Percentiles rank a stretch among this genome's conserved stretches.
These are phyloP conservation scores for Eurystomus gularis DNA, from an alignment of 2,113 vertebrate species.

Conservation along the genomic window DNA sequence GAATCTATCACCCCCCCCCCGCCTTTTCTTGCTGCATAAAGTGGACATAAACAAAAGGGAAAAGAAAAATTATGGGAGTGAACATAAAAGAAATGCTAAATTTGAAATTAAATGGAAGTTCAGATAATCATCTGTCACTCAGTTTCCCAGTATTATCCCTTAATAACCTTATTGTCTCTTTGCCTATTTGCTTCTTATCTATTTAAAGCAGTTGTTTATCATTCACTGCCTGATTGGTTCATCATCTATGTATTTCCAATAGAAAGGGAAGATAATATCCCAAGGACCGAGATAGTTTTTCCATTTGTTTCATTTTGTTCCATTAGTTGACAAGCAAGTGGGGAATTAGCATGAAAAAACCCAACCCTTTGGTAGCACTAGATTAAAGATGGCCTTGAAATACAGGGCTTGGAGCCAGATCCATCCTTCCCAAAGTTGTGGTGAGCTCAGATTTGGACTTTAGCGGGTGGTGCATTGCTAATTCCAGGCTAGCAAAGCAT, in stretches of 20 bases:
- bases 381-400: conserved; percentile 20
- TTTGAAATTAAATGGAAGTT: conserved; percentile 45
- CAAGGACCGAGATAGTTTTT: neutral
- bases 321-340: neutral
- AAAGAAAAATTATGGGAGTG: neutral
- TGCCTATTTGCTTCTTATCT: conserved; percentile 44
- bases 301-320: conserved; percentile 22
- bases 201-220: conserved; percentile 55
- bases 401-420: neutral
- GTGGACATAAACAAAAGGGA: neutral
- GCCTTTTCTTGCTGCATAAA: neutral
- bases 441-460: conserved; percentile 12
- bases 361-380: neutral
- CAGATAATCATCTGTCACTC: conserved; percentile 28
- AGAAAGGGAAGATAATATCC: neutral
- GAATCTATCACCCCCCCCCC: neutral
- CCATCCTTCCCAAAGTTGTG: neutral
- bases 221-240: neutral
- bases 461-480: neutral
- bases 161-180: conserved; percentile 51
- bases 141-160: conserved; percentile 9
- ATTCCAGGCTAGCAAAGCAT: neutral
- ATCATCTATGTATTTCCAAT: neutral
- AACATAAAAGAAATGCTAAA: conserved; percentile 37
- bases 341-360: neutral